Conservation (phyloP, 2,113 vertebrate genomes). For the Falco punctatus region DNA sequence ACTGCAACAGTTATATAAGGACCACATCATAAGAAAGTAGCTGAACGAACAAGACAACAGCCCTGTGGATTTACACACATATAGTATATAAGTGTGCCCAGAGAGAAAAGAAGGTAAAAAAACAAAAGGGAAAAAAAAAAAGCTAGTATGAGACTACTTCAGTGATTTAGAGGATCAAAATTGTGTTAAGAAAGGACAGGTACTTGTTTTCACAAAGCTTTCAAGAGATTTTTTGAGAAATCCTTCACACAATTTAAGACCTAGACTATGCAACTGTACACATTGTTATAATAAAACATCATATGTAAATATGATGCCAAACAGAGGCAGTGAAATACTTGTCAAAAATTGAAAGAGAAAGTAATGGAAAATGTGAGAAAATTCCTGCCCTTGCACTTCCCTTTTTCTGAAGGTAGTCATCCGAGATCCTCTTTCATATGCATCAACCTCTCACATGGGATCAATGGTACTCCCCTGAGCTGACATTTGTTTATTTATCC, state of each 20-base stretch:
- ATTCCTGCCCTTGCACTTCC: not conserved
- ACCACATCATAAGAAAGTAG: not conserved
- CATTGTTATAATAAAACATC: not conserved
- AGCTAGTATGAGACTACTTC: not conserved
- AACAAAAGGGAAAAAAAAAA: too few relatives aligned
- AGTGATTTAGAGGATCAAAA: not conserved
- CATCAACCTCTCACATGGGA: not conserved
- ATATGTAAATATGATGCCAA: fast-evolving
- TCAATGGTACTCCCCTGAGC: not conserved
- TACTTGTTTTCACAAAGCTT: not conserved
- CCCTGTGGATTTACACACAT: not conserved
- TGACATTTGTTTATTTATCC: not conserved
- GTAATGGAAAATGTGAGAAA: not conserved
- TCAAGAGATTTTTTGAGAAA: not conserved
- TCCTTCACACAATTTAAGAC: not conserved
- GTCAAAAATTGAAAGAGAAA: not conserved
- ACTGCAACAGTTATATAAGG: not conserved
- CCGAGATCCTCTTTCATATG: not conserved
- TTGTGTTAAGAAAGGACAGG: not conserved
- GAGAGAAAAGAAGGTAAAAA: not conserved
- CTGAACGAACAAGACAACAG: not conserved
- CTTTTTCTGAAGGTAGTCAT: not conserved
- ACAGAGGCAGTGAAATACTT: not conserved
- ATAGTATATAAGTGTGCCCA: not conserved
- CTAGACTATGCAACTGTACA: not conserved